Percentiles rank a stretch among this genome's conserved stretches.
phyloP scores from a whole-genome alignment of 2,113 vertebrate genomes.

The Odontesthes bonariensis region DNA sequence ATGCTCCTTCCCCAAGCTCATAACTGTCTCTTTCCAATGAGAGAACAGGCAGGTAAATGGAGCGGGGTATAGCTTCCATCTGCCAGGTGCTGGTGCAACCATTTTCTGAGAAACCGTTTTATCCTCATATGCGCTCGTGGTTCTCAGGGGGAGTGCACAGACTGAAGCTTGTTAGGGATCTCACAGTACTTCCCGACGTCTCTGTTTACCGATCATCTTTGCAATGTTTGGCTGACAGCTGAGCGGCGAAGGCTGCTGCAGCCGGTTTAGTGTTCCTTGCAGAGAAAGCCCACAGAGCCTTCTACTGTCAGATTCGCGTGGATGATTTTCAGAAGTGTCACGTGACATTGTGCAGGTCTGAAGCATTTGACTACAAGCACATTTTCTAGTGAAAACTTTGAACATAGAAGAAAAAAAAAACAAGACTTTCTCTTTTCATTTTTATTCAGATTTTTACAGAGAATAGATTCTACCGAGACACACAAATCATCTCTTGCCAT shows the following conservation, averaged over 20 bases:
- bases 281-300: conserved; percentile 57
- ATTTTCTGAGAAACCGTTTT: conserved; percentile 55
- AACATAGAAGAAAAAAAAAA: background rate
- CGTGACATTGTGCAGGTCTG: conserved; percentile 23
- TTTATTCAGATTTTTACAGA: background rate
- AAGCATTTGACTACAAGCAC: conserved; percentile 9
- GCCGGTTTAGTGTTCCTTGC: conserved; percentile 54
- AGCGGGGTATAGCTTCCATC: conserved; percentile 72
- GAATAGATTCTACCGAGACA: background rate
- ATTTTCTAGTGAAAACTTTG: conserved; percentile 21
- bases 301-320: conserved; percentile 70
- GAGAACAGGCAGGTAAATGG: conserved; percentile 72
- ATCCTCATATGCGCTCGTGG: conserved; percentile 49
- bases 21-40: conserved; percentile 64
- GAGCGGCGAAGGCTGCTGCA: conserved; percentile 31
- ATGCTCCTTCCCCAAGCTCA: conserved; percentile 53
- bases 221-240: conserved; percentile 66
- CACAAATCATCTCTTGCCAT: background rate
- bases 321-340: conserved; percentile 53
- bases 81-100: conserved; percentile 44
- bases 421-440: background rate
- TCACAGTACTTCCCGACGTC: conserved; percentile 54
- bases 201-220: conserved; percentile 67
- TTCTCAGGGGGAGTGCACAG: conserved; percentile 46
- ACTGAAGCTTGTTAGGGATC: conserved; percentile 55